Evolutionary conservation across 2,888 invertebrate genomes (phyloP).

Genomic region (Drosophila lutescens): DNA sequence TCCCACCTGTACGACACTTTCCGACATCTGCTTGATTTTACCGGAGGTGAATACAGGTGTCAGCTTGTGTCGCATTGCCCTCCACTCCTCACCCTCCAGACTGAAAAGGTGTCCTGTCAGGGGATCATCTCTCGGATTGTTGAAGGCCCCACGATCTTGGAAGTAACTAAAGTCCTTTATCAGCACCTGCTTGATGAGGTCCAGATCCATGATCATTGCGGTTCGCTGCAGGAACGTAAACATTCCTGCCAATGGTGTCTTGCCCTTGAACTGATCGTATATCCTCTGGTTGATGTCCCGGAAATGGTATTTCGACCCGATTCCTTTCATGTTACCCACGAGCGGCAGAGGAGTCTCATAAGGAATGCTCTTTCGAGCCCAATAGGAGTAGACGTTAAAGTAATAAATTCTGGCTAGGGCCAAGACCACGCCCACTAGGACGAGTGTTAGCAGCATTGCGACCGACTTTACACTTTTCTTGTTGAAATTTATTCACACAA

Average conservation of each 20-base stretch:
- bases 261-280: slow-evolving; percentile 69
- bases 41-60: slow-evolving; percentile 85
- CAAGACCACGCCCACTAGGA: slow-evolving; percentile 49
- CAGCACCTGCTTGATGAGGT: slow-evolving; percentile 79
- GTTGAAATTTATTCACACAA: no score
- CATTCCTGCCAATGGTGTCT: slow-evolving; percentile 63
- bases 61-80: slow-evolving; percentile 83
- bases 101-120: slow-evolving; percentile 78
- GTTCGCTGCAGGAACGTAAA: slow-evolving; percentile 63
- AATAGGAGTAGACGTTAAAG: slow-evolving; percentile 58
- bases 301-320: slow-evolving; percentile 58
- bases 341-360: slow-evolving; percentile 59
- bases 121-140: slow-evolving; percentile 81
- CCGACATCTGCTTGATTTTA: slow-evolving; percentile 85
- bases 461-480: no score
- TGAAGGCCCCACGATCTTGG: slow-evolving; percentile 76
- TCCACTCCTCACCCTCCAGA: slow-evolving; percentile 84
- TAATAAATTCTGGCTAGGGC: slow-evolving; percentile 28
- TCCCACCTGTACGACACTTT: slow-evolving; percentile 51
- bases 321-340: slow-evolving; percentile 70
- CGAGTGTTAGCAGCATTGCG: slow-evolving; percentile 44
- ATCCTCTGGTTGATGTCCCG: slow-evolving; percentile 63
- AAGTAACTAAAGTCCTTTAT: slow-evolving; percentile 83
- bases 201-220: slow-evolving; percentile 71
- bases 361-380: slow-evolving; percentile 63